Conservation (phyloP, 2,888 invertebrate genomes). For the Brachyptera putata region DNA sequence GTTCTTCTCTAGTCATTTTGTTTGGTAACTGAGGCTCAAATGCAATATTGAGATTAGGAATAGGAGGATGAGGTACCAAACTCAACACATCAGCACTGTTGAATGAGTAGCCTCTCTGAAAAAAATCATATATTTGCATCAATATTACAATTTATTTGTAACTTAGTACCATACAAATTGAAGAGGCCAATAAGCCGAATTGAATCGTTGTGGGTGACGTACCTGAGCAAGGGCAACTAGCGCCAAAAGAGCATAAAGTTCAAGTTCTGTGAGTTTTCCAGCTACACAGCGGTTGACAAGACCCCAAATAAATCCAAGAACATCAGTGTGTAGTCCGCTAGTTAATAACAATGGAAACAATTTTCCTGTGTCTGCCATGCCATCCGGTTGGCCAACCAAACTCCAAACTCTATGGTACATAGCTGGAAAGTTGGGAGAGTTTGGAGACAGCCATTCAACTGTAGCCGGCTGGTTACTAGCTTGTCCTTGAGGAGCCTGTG, state of each 20-base stretch:
- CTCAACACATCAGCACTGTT: slow-evolving; percentile 37
- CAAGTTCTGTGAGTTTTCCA: slow-evolving; percentile 48
- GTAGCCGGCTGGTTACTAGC: background rate
- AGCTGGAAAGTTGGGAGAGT: slow-evolving; percentile 44
- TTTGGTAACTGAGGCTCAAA: slow-evolving; percentile 14
- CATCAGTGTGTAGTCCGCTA: slow-evolving; percentile 48
- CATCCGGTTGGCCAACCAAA: slow-evolving; percentile 42
- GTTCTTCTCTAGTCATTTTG: slow-evolving; percentile 20
- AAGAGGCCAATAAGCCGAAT: no score
- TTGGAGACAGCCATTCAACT: slow-evolving; percentile 44
- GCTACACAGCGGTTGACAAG: slow-evolving; percentile 48
- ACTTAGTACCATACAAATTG: background rate
- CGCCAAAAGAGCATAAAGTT: slow-evolving; percentile 47
- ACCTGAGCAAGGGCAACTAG: slow-evolving; percentile 49
- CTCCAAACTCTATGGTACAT: slow-evolving; percentile 47
- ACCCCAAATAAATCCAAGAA: slow-evolving; percentile 49
- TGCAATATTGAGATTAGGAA: slow-evolving; percentile 43
- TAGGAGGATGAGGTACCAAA: slow-evolving; percentile 38
- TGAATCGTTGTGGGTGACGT: background rate
- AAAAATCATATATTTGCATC: no score
- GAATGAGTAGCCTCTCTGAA: slow-evolving; percentile 39
- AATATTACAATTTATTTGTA: no score
- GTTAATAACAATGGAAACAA: slow-evolving; percentile 47
- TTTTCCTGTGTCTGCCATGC: slow-evolving; percentile 44
- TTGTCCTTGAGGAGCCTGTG: background rate